A percentile compares a stretch with the other conserved stretches of the same genome.
Conservation (phyloP, 1,140 invertebrate genomes). For the Heliconius hewitsoni region DNA sequence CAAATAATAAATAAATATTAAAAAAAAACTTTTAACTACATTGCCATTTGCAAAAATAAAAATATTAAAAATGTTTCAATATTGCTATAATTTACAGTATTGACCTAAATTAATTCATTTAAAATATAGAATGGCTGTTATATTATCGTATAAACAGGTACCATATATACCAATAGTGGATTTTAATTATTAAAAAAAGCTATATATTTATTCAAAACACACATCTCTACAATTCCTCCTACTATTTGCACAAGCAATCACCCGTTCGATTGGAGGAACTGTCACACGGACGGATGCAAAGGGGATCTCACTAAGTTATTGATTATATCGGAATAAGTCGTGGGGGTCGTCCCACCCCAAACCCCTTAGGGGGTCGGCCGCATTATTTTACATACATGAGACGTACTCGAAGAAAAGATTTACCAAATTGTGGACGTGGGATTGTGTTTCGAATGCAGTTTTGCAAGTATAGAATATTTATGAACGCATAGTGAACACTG, state of each 20-base stretch:
- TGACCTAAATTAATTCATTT: too few species aligned
- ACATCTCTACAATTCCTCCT: constrained; percentile 27
- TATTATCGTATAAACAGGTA: too few species aligned
- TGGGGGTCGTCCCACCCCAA: constrained; percentile 52
- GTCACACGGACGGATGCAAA: constrained; percentile 79
- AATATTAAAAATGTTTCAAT: too few species aligned
- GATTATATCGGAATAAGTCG: constrained; percentile 81
- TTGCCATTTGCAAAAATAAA: too few species aligned
- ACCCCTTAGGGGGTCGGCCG: constrained; percentile 60
- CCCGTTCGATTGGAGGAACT: constrained; percentile 72
- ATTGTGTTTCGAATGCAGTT: constrained; percentile 38
- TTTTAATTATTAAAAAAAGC: background rate
- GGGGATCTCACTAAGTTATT: constrained; percentile 81
- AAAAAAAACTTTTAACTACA: too few species aligned
- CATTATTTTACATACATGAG: constrained; percentile 81
- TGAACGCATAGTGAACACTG: constrained; percentile 16
- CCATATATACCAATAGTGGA: too few species aligned
- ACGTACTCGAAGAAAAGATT: constrained; percentile 71
- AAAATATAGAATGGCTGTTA: background rate
- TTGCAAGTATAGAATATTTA: constrained; percentile 35
- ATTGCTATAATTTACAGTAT: too few species aligned
- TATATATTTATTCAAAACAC: constrained; percentile 1
- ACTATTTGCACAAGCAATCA: constrained; percentile 31
- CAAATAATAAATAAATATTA: too few species aligned
- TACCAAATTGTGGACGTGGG: constrained; percentile 48